Conservation (phyloP, 2,113 vertebrate genomes). For the Protobothrops mucrosquamatus region DNA sequence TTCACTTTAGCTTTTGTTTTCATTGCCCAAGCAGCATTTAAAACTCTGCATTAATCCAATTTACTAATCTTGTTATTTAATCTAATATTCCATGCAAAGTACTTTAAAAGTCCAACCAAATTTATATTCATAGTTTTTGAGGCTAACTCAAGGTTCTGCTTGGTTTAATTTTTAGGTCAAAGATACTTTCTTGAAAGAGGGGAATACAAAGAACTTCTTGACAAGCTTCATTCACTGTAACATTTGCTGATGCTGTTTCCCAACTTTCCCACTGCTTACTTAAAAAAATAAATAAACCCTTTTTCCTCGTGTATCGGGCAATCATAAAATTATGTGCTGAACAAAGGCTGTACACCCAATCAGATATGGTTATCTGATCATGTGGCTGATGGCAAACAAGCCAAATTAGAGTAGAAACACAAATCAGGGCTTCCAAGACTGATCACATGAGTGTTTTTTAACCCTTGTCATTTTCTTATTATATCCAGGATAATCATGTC, state of each 20-base stretch:
- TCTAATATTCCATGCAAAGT: not conserved
- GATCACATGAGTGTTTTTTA: not conserved
- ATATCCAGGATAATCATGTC: not conserved
- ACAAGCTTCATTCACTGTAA: not conserved
- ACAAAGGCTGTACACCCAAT: not conserved
- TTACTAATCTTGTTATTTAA: not conserved
- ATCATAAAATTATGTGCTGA: not conserved
- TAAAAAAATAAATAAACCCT: not conserved
- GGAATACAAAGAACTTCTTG: not conserved
- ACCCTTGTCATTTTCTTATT: not conserved
- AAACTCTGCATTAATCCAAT: not conserved
- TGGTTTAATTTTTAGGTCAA: not conserved
- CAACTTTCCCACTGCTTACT: not conserved
- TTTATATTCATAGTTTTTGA: not conserved
- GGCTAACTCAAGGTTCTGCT: not conserved
- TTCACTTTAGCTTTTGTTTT: not conserved
- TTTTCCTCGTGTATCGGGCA: not conserved
- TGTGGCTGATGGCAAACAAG: not conserved
- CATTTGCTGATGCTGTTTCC: not conserved
- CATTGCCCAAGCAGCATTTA: not conserved
- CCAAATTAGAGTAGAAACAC: not conserved
- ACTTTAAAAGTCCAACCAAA: not conserved
- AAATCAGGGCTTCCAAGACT: not conserved
- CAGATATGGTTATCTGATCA: not conserved
- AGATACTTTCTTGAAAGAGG: not conserved